Evolutionary conservation across 2,797 vertebrate genomes (phyloP).

Genomic region (Trematomus bernacchii): DNA sequence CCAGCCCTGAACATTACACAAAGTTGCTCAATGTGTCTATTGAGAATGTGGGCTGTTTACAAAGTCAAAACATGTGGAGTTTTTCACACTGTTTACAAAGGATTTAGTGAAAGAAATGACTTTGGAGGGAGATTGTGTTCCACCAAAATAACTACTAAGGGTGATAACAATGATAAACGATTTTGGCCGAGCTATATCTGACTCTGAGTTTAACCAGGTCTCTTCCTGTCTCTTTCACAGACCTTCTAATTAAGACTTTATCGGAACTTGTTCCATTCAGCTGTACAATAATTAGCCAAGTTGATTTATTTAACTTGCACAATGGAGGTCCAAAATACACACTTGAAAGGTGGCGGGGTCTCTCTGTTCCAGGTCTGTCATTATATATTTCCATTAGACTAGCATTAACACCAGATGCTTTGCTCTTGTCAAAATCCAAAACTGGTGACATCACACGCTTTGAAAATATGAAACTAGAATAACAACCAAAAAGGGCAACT

Average conservation of each 20-base stretch:
- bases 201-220: slow-evolving; percentile 26
- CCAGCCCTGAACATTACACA: slow-evolving; percentile 26
- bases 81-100: slow-evolving; percentile 29
- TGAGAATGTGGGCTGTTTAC: slow-evolving; percentile 29
- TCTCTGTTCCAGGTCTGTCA: slow-evolving; percentile 57
- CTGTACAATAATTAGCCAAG: slow-evolving; percentile 47
- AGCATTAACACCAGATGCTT: slow-evolving; percentile 64
- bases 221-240: slow-evolving; percentile 48
- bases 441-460: slow-evolving; percentile 63
- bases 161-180: slow-evolving; percentile 43
- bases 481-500: slow-evolving; percentile 67
- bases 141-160: slow-evolving; percentile 30
- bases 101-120: slow-evolving; percentile 11
- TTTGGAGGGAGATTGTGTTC: slow-evolving; percentile 20
- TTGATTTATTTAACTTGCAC: slow-evolving; percentile 58
- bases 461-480: slow-evolving; percentile 56
- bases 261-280: slow-evolving; percentile 35
- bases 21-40: slow-evolving; percentile 38
- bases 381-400: slow-evolving; percentile 59
- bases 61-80: slow-evolving; percentile 7
- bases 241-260: slow-evolving; percentile 66
- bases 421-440: slow-evolving; percentile 59
- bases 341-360: slow-evolving; percentile 42
- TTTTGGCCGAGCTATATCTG: slow-evolving; percentile 11
- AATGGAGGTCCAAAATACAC: slow-evolving; percentile 27